These are phyloP conservation scores for Amniataba percoides DNA, from an alignment of 2,797 vertebrate genomes.

Conservation along the genomic window DNA sequence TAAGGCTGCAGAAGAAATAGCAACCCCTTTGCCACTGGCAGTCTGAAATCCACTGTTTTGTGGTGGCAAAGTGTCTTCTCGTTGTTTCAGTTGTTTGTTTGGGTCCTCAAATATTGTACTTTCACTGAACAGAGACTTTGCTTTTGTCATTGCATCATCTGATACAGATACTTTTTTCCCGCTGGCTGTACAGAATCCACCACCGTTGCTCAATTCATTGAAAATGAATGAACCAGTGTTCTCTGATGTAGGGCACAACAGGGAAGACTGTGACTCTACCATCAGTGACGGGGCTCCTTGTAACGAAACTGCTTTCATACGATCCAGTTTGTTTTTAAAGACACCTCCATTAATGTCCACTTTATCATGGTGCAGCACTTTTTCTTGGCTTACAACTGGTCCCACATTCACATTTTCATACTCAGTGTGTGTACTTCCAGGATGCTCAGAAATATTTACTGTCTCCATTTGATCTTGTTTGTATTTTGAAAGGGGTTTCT, in stretches of 20 bases:
- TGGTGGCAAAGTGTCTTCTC: conserved; percentile 71
- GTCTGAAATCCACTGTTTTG: conserved; percentile 64
- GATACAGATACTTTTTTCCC: conserved; percentile 85
- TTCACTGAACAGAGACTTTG: conserved; percentile 81
- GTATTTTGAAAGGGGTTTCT: conserved; percentile 50
- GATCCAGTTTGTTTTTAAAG: conserved; percentile 81
- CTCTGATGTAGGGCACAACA: conserved; percentile 41
- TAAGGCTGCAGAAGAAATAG: conserved; percentile 85
- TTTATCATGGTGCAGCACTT: conserved; percentile 4
- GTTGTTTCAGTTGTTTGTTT: conserved; percentile 45
- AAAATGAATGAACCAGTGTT: neutral
- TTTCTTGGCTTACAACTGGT: conserved; percentile 9
- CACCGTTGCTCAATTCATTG: neutral
- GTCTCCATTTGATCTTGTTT: conserved; percentile 72
- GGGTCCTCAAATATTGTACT: conserved; percentile 55
- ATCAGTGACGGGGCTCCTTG: conserved; percentile 74
- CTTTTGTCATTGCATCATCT: conserved; percentile 82
- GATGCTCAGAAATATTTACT: conserved; percentile 73
- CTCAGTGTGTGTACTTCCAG: conserved; percentile 73
- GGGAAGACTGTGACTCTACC: conserved; percentile 72
- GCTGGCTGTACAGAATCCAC: conserved; percentile 83
- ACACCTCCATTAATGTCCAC: conserved; percentile 53
- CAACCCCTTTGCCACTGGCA: conserved; percentile 86
- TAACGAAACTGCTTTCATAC: conserved; percentile 75
- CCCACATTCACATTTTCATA: conserved; percentile 22